Evolutionary conservation across 2,113 vertebrate genomes (phyloP).

Genomic region (Bubalus kerabau): DNA sequence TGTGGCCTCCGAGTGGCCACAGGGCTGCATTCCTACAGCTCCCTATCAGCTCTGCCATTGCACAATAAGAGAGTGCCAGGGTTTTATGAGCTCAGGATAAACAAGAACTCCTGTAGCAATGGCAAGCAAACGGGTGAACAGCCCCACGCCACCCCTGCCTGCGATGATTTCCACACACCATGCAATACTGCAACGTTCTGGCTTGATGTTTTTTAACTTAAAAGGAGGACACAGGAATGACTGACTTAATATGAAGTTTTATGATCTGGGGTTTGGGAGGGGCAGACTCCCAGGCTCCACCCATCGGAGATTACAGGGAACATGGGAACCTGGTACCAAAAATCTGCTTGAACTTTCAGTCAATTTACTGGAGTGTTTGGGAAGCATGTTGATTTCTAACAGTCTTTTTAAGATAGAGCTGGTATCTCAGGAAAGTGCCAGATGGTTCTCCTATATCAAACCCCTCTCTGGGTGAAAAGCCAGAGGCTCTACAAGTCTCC

Average conservation of each 20-base stretch:
- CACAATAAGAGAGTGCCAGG: background rate
- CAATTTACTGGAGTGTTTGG: background rate
- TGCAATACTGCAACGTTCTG: rapidly evolving
- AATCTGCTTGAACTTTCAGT: background rate
- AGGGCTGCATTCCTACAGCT: background rate
- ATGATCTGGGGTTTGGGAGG: background rate
- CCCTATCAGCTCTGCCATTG: background rate
- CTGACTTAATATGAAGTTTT: background rate
- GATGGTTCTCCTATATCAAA: background rate
- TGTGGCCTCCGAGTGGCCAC: background rate
- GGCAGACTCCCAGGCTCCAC: background rate
- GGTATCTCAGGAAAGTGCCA: background rate
- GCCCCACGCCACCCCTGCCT: background rate
- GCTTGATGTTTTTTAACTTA: background rate
- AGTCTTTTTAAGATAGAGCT: background rate
- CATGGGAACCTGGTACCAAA: background rate
- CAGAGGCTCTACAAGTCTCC: background rate
- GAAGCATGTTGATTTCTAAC: background rate
- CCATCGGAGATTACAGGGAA: background rate
- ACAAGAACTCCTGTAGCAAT: background rate
- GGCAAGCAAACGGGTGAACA: background rate
- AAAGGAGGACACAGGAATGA: background rate
- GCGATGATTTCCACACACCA: background rate
- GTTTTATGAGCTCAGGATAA: background rate
- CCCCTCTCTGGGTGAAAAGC: background rate